These are phyloP conservation scores for Brachypalpus laphriformis DNA, from an alignment of 2,888 invertebrate genomes.

Conservation along the genomic window DNA sequence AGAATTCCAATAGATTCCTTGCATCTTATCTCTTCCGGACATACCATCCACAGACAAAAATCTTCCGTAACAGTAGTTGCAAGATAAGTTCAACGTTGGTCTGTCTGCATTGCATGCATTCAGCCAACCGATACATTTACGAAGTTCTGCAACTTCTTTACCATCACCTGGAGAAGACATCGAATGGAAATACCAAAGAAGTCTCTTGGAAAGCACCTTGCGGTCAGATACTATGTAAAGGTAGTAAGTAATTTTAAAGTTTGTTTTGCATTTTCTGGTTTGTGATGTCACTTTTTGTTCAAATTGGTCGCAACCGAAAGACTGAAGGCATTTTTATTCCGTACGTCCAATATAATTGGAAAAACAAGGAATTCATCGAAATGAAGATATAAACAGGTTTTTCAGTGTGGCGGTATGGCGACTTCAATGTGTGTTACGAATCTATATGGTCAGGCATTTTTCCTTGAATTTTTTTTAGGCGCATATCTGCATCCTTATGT, in stretches of 20 bases:
- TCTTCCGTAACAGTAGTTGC: neutral
- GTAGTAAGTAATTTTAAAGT: neutral
- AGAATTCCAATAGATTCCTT: neutral
- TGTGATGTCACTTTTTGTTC: neutral
- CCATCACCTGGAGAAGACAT: neutral
- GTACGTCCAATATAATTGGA: too few species aligned
- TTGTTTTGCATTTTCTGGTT: neutral
- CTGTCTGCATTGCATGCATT: neutral
- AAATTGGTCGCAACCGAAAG: too few species aligned
- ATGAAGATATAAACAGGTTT: too few species aligned
- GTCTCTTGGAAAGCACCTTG: neutral
- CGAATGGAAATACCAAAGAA: neutral
- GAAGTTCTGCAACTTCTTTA: neutral
- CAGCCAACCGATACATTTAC: neutral
- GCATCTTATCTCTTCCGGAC: neutral
- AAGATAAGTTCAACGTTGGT: neutral
- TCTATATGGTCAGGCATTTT: too few species aligned
- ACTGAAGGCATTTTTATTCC: too few species aligned
- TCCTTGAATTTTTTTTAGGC: too few species aligned
- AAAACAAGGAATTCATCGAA: too few species aligned
- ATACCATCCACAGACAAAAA: neutral
- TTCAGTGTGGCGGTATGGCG: too few species aligned
- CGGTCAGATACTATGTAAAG: neutral
- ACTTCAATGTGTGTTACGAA: too few species aligned
- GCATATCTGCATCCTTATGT: too few species aligned